Evolutionary conservation across 1,140 invertebrate genomes (phyloP), one percentile per base, ranked within the genome.

Genomic region (Caenorhabditis brenneri): DNA sequence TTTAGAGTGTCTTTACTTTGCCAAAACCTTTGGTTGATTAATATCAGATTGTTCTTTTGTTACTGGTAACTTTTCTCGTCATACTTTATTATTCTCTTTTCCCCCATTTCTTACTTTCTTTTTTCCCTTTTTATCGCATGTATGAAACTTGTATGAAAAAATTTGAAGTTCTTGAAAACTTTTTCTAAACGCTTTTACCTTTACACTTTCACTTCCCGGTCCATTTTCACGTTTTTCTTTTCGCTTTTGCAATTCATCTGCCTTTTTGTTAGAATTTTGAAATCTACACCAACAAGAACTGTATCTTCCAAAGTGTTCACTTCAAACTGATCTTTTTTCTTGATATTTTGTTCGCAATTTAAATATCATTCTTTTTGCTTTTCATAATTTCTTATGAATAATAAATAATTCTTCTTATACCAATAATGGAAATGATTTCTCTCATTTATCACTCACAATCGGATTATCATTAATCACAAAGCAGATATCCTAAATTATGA

Each of bases 261-360:
- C 65, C 65, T 74, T 42, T 24, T 24, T 36, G 29, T 65, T 65
- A 36, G 33, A 65, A 65, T 33, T 58, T 65, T 51, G 48, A 19
- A 74, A 46, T 74, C 19, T 46, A 74, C 65, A 42, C n/a, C 36
- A 74, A 74, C 27, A 22, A 74, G 36, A 74, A 74, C n/a, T 74
- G 65, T 24, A 74, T 74, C 36, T 74, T 74, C 65, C 65, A 74
- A 74, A 74, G 33, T 74, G 65, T 74, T 74, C 65, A 74, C 65
- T 74, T 74, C 65, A 74, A 74, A 19, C 36, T 74, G 65, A 74
- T 74, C 65, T 74, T 74, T 65, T 74, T 65, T 5, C n/a, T 36
- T 12, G 1, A 19, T 27, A 46, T 74, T 42, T 65, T 36, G 58
- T 33, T 58, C 0, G 55, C 29, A 27, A 42, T 36, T 42, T 36